These are phyloP conservation scores for Antigone vipio DNA, from an alignment of 2,113 vertebrate genomes.

Conservation along the genomic window DNA sequence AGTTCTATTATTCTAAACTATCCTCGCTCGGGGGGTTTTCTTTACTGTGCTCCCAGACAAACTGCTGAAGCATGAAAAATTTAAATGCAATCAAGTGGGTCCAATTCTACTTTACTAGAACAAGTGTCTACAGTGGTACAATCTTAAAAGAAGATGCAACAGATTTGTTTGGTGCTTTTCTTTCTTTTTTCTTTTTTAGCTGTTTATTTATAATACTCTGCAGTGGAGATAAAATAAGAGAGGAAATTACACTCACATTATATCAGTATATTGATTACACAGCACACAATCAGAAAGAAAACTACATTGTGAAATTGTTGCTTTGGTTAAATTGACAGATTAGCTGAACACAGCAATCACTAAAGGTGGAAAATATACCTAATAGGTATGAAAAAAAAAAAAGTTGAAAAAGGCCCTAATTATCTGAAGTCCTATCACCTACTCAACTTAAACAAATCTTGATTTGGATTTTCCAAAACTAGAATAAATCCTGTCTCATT, in stretches of 20 bases:
- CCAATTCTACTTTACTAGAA: slow-evolving; percentile 94
- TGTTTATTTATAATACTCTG: slow-evolving; percentile 84
- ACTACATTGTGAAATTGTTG: slow-evolving; percentile 79
- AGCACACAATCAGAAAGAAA: slow-evolving; percentile 80
- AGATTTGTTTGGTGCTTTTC: slow-evolving; percentile 82
- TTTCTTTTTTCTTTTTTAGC: slow-evolving; percentile 77
- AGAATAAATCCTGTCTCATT: background rate
- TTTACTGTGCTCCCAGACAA: slow-evolving; percentile 95
- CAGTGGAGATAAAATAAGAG: slow-evolving; percentile 82
- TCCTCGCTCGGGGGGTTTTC: slow-evolving; percentile 96
- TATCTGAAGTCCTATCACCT: background rate
- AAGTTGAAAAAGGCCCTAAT: background rate
- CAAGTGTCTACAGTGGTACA: slow-evolving; percentile 95
- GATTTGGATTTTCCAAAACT: background rate
- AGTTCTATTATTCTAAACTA: slow-evolving; percentile 99
- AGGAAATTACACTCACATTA: slow-evolving; percentile 82
- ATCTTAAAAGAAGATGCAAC: slow-evolving; percentile 95
- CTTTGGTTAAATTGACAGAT: slow-evolving; percentile 77
- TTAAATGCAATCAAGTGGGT: slow-evolving; percentile 87
- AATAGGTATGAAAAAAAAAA: background rate
- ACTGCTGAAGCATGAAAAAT: slow-evolving; percentile 95
- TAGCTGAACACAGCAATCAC: slow-evolving; percentile 74
- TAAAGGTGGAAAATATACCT: slow-evolving; percentile 66
- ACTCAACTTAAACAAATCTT: background rate
- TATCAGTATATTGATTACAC: slow-evolving; percentile 83